Base-by-base conservation (phyloP, 2,797 vertebrate species). In the Coracias cyanogaster region DNA sequence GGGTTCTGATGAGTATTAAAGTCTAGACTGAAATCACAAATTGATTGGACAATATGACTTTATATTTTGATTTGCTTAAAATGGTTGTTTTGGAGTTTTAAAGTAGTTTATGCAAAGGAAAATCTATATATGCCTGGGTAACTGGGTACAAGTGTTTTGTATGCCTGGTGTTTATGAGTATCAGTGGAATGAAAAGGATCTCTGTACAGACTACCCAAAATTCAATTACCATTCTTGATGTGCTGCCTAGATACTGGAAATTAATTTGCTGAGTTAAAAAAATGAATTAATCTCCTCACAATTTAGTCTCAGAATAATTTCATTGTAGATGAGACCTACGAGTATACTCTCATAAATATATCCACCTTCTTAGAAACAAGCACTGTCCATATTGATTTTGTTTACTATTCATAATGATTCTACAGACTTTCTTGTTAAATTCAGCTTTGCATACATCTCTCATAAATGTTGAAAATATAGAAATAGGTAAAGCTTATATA, bases 201-300 rank as follows among this genome's bases (percentile, higher is more conserved):
- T 82, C 33, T 35, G 9, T 37, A 25, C 41, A 82, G 72, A 79
- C 51, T 84, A 86, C 62, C 65, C 79, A 74, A 86, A 95, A 89
- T 51, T 65, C 64, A 41, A 46, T 80, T 69, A 28, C 41, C 51
- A 31, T 89, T 79, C 79, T 86, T 91, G 25, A 37, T 78, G 11
- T 78, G 64, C 73, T 86, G 39, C 61, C 46, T 90, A 39, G 7
- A 72, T 90, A 83, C 46, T 93, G 58, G 67, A 69, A 89, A 87
- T 92, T 80, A 84, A 74, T 97, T 94, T 95, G 45, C 86, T 15
- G 12, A 87, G 48, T 86, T 84, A 26, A 91, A 90, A 91, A 74
- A 86, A 43, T 86, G 3, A 55, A n/a, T 41, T 33, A 46, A 90
- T 82, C 22, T 33, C 43, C 77, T 64, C 81, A 52, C 20, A 71